phyloP scores from a whole-genome alignment of 1,140 invertebrate species.

The Formica selysi region DNA sequence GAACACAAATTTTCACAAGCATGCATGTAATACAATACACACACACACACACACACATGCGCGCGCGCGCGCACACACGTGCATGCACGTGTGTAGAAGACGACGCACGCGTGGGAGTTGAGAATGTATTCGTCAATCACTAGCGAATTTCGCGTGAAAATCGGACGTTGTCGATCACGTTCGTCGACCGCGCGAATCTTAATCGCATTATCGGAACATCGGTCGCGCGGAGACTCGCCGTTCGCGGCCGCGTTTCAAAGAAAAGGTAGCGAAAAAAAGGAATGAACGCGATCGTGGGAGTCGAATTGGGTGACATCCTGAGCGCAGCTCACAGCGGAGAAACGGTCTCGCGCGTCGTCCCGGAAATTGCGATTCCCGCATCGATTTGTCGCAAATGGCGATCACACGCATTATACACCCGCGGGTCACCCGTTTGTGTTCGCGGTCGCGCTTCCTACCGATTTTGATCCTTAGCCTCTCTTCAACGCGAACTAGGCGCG shows the following conservation, averaged over 20 bases:
- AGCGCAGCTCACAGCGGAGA: conserved; percentile 37
- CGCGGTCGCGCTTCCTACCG: conserved; percentile 86
- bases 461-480: conserved; percentile 96
- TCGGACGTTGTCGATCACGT: conserved; percentile 4
- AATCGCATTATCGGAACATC: neutral
- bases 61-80: neutral
- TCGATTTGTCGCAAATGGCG: neutral
- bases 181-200: neutral
- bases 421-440: neutral
- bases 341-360: conserved; percentile 6
- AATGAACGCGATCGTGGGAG: conserved; percentile 61
- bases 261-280: conserved; percentile 13
- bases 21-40: neutral
- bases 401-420: neutral
- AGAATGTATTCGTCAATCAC: conserved; percentile 68
- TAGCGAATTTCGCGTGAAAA: conserved; percentile 55
- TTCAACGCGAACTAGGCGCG: conserved; percentile 93
- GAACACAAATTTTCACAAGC: neutral
- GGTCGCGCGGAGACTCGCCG: neutral
- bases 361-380: conserved; percentile 17
- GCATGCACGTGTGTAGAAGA: conserved; percentile 24
- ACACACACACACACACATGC: too few species aligned
- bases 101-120: conserved; percentile 77
- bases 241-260: neutral
- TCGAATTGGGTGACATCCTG: conserved; percentile 74